These are phyloP conservation scores for Gandaritis pyraliata DNA, from an alignment of 2,888 invertebrate genomes.

Conservation along the genomic window DNA sequence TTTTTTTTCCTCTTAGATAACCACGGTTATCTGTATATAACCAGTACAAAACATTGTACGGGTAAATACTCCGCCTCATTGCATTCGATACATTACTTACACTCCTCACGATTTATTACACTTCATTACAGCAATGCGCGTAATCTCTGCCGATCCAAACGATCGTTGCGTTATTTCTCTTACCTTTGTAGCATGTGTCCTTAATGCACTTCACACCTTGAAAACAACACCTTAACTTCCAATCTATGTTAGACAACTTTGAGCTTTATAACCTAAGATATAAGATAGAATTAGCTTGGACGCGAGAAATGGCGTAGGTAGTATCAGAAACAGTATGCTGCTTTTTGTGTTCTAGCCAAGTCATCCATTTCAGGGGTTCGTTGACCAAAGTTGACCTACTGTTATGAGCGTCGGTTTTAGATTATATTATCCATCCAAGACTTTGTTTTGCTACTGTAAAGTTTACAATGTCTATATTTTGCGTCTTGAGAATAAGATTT, in stretches of 20 bases:
- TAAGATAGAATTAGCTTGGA: constrained; percentile 19
- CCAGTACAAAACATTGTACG: no score
- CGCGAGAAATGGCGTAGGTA: constrained; percentile 3
- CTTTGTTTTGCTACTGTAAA: neutral
- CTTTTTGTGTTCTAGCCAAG: constrained; percentile 60
- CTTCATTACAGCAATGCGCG: constrained; percentile 60
- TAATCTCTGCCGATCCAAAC: constrained; percentile 55
- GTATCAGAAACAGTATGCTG: constrained; percentile 26
- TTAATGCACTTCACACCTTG: constrained; percentile 51
- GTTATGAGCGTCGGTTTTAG: constrained; percentile 49
- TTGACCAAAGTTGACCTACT: constrained; percentile 57
- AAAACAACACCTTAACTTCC: constrained; percentile 28
- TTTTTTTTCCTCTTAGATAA: no score
- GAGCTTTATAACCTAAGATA: accelerated
- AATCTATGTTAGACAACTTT: neutral
- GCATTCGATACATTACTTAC: constrained; percentile 40
- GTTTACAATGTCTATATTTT: neutral
- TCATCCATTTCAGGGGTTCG: constrained; percentile 58
- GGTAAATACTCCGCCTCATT: constrained; percentile 14
- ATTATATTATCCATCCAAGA: constrained; percentile 29
- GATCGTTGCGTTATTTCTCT: constrained; percentile 63
- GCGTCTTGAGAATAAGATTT: no score
- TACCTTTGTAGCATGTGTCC: constrained; percentile 73
- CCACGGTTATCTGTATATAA: no score
- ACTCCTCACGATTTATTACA: constrained; percentile 56